Evolutionary conservation across 2,113 vertebrate genomes (phyloP).

Genomic region (Scomber japonicus): DNA sequence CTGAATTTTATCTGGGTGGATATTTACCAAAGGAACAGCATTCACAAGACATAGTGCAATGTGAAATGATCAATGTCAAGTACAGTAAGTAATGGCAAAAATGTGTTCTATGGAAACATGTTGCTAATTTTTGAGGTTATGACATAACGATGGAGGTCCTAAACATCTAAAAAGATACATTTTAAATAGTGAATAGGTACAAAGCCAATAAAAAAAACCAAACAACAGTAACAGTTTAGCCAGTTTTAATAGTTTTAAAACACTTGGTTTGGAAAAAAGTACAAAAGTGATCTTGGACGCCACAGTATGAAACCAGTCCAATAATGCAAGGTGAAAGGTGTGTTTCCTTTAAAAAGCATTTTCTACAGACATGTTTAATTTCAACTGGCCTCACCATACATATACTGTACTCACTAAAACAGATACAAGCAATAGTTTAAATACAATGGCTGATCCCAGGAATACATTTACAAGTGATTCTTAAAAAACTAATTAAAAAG

Average conservation of each 20-base stretch:
- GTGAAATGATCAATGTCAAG: no score
- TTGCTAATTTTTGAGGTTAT: not conserved
- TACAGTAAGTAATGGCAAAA: not conserved
- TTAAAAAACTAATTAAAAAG: slow-evolving; percentile 73
- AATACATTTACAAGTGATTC: slow-evolving; percentile 87
- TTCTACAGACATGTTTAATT: slow-evolving; percentile 80
- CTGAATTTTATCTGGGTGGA: not conserved
- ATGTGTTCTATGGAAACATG: not conserved
- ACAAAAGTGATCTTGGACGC: slow-evolving; percentile 93
- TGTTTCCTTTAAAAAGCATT: slow-evolving; percentile 84
- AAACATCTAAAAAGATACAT: not conserved
- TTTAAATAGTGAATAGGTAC: not conserved
- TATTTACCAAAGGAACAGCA: not conserved
- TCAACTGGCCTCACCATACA: slow-evolving; percentile 83
- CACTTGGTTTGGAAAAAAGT: slow-evolving; percentile 95
- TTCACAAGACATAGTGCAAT: not conserved
- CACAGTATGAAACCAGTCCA: slow-evolving; percentile 87
- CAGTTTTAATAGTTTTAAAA: slow-evolving; percentile 96
- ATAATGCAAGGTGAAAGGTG: slow-evolving; percentile 86
- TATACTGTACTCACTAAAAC: slow-evolving; percentile 88
- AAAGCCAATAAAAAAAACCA: slow-evolving; percentile 39
- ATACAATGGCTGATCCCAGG: slow-evolving; percentile 87
- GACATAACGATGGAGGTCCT: not conserved
- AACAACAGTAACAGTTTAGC: slow-evolving; percentile 78
- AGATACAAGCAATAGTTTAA: slow-evolving; percentile 90